A percentile compares a stretch with the other conserved stretches of the same genome.
Evolutionary conservation across 2,797 vertebrate genomes (phyloP).

Genomic region (Aldrovandia affinis): DNA sequence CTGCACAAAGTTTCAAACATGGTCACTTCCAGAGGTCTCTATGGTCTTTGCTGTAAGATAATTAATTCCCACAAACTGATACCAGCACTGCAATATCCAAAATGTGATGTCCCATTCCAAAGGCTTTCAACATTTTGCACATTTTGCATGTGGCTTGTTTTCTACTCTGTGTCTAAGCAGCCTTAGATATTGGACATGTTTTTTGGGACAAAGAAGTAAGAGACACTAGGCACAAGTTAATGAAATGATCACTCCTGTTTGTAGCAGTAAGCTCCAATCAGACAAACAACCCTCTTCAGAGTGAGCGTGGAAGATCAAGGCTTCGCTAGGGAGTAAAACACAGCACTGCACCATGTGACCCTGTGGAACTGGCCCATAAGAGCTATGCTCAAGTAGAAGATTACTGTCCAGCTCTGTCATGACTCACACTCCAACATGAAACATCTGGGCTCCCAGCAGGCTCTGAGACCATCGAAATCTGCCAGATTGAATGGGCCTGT

Average conservation of each 20-base stretch:
- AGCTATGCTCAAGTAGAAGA: not conserved
- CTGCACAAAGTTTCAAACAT: not conserved
- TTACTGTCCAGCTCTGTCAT: not conserved
- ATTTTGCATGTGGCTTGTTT: not conserved
- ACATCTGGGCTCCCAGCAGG: not conserved
- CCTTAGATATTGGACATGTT: not conserved
- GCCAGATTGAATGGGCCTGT: not conserved
- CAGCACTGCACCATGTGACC: not conserved
- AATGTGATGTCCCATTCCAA: not conserved
- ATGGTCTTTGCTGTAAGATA: not conserved
- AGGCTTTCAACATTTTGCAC: not conserved
- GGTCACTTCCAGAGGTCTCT: not conserved
- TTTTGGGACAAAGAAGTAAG: no score
- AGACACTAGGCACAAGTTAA: slow-evolving; percentile 12
- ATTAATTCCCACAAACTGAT: not conserved
- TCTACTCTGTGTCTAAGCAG: not conserved
- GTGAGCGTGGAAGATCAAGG: not conserved
- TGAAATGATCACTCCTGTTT: not conserved
- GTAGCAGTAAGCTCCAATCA: slow-evolving; percentile 2
- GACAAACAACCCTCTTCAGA: not conserved
- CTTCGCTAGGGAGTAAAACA: not conserved
- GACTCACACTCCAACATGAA: slow-evolving; percentile 5
- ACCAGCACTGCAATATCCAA: not conserved
- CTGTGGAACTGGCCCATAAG: not conserved
- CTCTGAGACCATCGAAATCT: not conserved